Evolutionary conservation across 2,888 invertebrate genomes (phyloP), one percentile per base, ranked within the genome.

Genomic region (Apoderus coryli): DNA sequence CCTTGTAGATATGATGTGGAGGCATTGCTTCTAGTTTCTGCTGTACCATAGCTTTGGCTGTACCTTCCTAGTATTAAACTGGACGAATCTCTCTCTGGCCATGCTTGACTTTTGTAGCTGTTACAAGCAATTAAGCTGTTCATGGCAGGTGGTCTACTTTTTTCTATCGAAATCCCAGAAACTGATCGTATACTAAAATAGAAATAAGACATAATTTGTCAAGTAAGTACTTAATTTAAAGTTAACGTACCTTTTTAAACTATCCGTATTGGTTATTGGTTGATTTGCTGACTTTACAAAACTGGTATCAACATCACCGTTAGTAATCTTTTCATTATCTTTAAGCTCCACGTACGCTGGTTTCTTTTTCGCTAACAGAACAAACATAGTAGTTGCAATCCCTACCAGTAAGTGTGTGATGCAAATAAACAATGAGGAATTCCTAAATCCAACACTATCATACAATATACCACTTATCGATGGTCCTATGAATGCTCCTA

Each of bases 401-500:
- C 64, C 82, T 53, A 79, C 69, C 37, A 74, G 13, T 2, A 73
- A 41, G 47, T 81, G 77, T 3, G 75, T 59, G 3, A 63, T 56
- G 16, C 78, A 66, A 19, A 85, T 69, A 45, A 81, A 80, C 50
- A 78, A 57, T 0, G 80, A 75, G 0, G 76, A 72, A 40, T 64
- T 64, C 15, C 72, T 54, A 52, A 85, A 85, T 1, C 78, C 79
- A 29, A 78, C 69, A 28, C 59, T 64, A 46, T 84, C 82, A 44
- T 72, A 73, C 1, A 85, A 63, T 23, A 80, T 65, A 1, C 84
- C 84, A 40, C 71, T 71, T 2, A 79, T 61, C 0, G 79, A 78
- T 2, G 84, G 84, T 0, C 85, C 85, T 28, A 84, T 71, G 54
- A 84, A 84, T 2, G 84, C 82, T 1, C 90, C 90, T 6, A 90